Base-by-base conservation (phyloP, 1,140 invertebrate species). In the Heliconius eleuchia region DNA sequence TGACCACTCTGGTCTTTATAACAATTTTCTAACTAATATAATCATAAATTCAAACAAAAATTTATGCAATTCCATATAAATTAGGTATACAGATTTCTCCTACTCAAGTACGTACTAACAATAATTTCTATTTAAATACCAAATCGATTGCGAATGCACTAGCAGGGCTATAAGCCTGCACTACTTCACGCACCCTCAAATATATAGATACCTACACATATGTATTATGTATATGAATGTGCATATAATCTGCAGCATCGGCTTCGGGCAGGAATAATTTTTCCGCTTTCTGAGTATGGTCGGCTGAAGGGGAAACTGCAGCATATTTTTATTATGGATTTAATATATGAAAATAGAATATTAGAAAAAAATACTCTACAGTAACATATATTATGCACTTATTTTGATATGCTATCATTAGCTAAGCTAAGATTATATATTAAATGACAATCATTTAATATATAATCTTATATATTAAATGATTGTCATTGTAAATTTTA, bases 211-310 rank as follows among this genome's bases (percentile, higher is more conserved):
- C 13, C 3, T 66, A 66, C 30, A 30, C n/a, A 30, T 30, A 30
- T 30, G 30, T 66, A 30, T 30, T 66, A 66, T 37, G 66, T 78
- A 83, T 27, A 78, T 77, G 46, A 23, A 23, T 11, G 60, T 66
- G 60, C 60, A 66, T 30, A 66, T 66, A 66, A 66, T 66, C 23
- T 75, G 74, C 78, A 78, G 57, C 74, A 83, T 83, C 74, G 78
- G 74, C 70, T 77, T 39, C 78, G 76, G 77, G 70, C 79, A 77
- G 76, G 79, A 84, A 82, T 81, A 86, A 84, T 87, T 87, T 86
- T 89, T 81, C 85, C 85, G 87, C 84, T 82, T 70, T 78, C 60
- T 85, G 86, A 72, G 80, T 74, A 80, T 81, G 82, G 81, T 82
- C 81, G 77, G 76, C 77, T 83, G 73, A 30, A 66, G 60, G 60